phyloP scores from a whole-genome alignment of 2,113 vertebrate species.

The Zapornia atra region DNA sequence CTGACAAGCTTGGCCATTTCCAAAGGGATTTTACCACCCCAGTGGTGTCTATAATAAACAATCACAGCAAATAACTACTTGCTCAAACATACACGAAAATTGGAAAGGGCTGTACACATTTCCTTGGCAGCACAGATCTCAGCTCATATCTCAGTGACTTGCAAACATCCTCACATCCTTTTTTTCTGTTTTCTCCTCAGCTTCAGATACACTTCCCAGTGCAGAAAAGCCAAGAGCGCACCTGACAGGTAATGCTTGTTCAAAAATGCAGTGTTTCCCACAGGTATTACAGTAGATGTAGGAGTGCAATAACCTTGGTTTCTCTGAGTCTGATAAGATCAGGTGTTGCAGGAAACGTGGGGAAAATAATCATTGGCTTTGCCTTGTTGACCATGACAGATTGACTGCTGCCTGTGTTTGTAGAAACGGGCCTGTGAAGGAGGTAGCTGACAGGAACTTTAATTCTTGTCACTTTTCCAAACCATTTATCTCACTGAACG shows the following conservation, averaged over 20 bases:
- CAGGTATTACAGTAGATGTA: neutral
- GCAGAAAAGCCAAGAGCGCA: constrained; percentile 75
- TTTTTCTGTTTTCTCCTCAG: neutral
- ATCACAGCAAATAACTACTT: neutral
- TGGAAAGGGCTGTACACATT: neutral
- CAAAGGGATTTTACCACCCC: neutral
- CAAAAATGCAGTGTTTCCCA: neutral
- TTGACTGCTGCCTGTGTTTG: neutral
- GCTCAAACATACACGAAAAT: neutral
- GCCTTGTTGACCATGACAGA: neutral
- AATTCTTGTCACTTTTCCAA: neutral
- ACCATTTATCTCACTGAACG: neutral
- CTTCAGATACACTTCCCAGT: neutral
- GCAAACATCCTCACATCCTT: neutral
- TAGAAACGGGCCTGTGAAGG: neutral
- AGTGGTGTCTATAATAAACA: neutral
- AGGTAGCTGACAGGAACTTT: neutral
- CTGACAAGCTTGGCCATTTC: neutral
- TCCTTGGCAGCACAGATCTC: neutral
- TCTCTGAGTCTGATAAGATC: neutral
- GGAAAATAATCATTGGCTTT: neutral
- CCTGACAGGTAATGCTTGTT: constrained; percentile 73
- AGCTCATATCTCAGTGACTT: fast-evolving
- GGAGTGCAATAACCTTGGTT: neutral
- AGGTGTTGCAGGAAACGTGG: neutral